Base-by-base conservation (phyloP, 2,797 vertebrate genomes). In the Cyprinodon diabolis region DNA sequence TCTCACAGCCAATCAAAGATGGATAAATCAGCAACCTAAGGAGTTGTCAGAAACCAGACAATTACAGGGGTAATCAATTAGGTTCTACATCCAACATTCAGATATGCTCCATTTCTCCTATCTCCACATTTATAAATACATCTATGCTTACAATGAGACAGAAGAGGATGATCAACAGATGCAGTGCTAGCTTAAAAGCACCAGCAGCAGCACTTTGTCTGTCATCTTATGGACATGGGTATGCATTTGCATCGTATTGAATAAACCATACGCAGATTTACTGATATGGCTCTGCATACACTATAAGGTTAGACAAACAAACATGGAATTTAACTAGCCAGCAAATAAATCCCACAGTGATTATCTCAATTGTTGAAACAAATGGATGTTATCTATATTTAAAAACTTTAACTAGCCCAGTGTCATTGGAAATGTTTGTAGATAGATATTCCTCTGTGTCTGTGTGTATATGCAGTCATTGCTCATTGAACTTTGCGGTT, bases 61-160 rank as follows among this genome's bases (percentile, higher is more conserved):
- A 95, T 91, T 92, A 55, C 25, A 92, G 93, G 90, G 91, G 92
- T 77, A 90, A 92, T 92, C 92, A 94, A 94, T 88, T 73, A 88
- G 45, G 86, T 78, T 85, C 78, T 87, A 55, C 37, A 25, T 88
- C 80, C 86, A 85, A 76, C 72, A 80, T 75, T 75, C 79, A 79
- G 66, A 71, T 81, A 74, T 54, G 70, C 72, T 77, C 57, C 37
- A 51, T 55, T 23, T 85, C 71, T 75, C 69, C 80, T 75, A 82
- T 65, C 70, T 69, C 51, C 47, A 23, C 72, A 76, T 87, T 91
- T 91, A 89, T 86, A 89, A 90, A 87, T 56, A 83, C 82, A 87
- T 91, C 72, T 72, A 85, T 90, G 77, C 71, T 71, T 47, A 73
- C 55, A 74, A 80, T 72, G 74, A 84, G 68, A 85, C 85, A 71